Base-by-base conservation (phyloP, 2,113 vertebrate genomes). In the Formicarius rufipectus region DNA sequence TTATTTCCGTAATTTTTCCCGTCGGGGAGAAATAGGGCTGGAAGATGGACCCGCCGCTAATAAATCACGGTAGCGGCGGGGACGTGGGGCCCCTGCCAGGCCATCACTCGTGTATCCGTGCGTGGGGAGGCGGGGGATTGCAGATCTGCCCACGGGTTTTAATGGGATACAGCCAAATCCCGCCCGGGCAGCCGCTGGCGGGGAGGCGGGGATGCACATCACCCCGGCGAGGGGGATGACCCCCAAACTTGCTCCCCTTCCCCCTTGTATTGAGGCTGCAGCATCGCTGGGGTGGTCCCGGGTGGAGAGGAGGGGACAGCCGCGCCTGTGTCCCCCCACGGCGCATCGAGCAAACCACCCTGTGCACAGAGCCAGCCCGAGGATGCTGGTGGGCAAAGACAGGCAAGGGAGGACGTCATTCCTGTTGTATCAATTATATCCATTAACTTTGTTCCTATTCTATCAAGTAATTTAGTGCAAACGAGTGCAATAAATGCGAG, bases 171-270 rank as follows among this genome's bases (percentile, higher is more conserved):
- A 20, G 72, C 35, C 80, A 42, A 37, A 55, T 39, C 77, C 63
- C 44, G 40, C 16, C 37, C 23, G 40, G 47, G 40, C 44, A 33
- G 42, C 28, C 9, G 20, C 28, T 58, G 31, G 40, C 35, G 19
- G 67, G 67, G 27, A 33, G 12, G 30, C 71, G 2, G 69, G 62
- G 73, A 72, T 24, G 68, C 42, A 1, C 50, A 30, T 16, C 39
- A 30, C 7, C 27, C 35, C 10, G 11, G 31, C 6, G 8, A 8
- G 12, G 9, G 31, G 8, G 5, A 14, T 13, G 39, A 39, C 5
- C 78, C 52, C 31, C 33, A 4, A 5, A 4, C 6, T 12, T 3
- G 10, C 20, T 10, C 39, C 16, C 9, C 2, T 1, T 5, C 1
- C 2, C 39, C 14, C 14, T 53, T 44, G 15, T 39, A 0, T 5